phyloP scores from a whole-genome alignment of 2,113 vertebrate genomes.

The Pituophis catenifer region DNA sequence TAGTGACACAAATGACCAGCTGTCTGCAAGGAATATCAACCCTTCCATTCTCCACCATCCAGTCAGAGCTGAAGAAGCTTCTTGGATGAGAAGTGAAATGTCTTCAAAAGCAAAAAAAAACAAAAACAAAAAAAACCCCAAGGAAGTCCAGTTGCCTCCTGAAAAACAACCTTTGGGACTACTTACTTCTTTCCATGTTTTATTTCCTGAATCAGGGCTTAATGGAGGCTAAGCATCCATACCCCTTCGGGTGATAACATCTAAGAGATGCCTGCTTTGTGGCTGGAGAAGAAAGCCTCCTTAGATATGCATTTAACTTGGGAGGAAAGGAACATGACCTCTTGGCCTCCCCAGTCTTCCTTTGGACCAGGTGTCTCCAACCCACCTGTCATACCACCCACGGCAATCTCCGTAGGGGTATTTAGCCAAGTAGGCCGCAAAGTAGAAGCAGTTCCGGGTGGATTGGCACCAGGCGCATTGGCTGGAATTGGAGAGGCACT shows the following conservation, averaged over 20 bases:
- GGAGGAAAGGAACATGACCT: background rate
- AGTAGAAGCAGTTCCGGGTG: constrained; percentile 87
- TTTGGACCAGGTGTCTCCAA: background rate
- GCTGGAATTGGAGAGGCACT: constrained; percentile 90
- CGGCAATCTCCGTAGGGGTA: constrained; percentile 89
- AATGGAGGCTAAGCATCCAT: background rate
- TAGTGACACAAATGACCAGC: no score
- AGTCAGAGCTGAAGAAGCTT: no score
- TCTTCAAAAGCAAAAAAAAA: no score
- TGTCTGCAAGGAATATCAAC: no score
- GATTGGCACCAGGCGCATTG: constrained; percentile 95
- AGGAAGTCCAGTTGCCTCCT: no score
- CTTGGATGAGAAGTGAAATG: no score
- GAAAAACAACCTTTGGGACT: no score
- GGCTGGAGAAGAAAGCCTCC: background rate
- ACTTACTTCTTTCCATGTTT: background rate
- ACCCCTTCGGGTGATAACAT: background rate
- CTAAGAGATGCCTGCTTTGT: background rate
- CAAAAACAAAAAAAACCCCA: no score
- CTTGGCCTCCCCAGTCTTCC: accelerated
- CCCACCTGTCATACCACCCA: constrained; percentile 91
- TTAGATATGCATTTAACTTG: background rate
- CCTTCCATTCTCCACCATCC: no score
- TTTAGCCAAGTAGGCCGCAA: constrained; percentile 89
- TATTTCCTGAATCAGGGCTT: background rate